Evolutionary conservation across 2,797 vertebrate species (phyloP), one percentile per base, ranked within the genome.

Genomic region (Pseudomugil gertrudae): DNA sequence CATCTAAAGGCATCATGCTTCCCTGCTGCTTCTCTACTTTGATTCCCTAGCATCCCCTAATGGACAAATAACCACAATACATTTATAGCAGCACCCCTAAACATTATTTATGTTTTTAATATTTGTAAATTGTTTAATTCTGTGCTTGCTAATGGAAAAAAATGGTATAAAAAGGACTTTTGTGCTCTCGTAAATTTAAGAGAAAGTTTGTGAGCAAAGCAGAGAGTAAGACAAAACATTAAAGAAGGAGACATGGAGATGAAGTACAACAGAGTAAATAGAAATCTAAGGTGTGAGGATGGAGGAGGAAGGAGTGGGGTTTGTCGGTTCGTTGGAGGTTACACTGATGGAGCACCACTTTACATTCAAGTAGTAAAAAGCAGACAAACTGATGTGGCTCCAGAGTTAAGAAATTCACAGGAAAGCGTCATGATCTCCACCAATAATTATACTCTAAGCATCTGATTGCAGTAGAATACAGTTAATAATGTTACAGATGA

Each of bases 11-110:
- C 35, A 73, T 57, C 72, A 59, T 27, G 53, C 76, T 32, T 78
- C 56, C 63, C 70, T 56, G 51, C 68, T 78, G 66, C 53, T 79
- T 66, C 30, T 86, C 72, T 88, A 84, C 78, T 81, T 80, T 88
- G 87, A 87, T 84, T 89, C 85, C 86, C 72, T 90, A 89, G 89
- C 90, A 83, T 80, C 92, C 92, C 89, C 91, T 93, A 89, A 89
- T 89, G 92, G 91, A 87, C 86, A 88, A 81, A 86, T 43, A 76
- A 79, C 50, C 71, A 76, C 87, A 91, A 81, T 85, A 66, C 92
- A 93, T 69, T 55, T 47, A 74, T 5, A 55, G 58, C 0, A 29
- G 19, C 9, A n/a, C 24, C 45, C 6, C n/a, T 1, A 55, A 57
- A 63, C 17, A 52, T 50, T 62, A 14, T 19, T 32, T 33, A 36